Conservation (phyloP, 2,888 invertebrate species). For the Trichopoda pennipes region DNA sequence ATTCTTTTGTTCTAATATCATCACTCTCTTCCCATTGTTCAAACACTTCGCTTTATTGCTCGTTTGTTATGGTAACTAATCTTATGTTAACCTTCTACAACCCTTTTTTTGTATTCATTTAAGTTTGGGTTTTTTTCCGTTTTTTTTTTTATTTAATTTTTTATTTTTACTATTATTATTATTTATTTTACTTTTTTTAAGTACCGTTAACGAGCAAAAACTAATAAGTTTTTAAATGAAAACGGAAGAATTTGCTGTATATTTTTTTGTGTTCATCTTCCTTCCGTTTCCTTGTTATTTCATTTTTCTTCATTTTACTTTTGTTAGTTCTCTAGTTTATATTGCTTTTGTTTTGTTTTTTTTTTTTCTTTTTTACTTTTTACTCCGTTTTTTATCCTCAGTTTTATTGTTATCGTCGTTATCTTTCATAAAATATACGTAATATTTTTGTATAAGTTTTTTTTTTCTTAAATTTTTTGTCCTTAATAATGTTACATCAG, state of each 20-base stretch:
- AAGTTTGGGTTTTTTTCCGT: constrained; percentile 6
- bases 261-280: constrained; percentile 57
- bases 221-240: constrained; percentile 78
- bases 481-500: constrained; percentile 42
- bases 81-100: constrained; percentile 55
- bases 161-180: constrained; percentile 23
- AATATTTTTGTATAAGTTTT: constrained; percentile 69
- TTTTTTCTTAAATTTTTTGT: constrained; percentile 70
- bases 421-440: constrained; percentile 53
- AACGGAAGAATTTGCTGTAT: constrained; percentile 68
- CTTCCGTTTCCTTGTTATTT: constrained; percentile 51
- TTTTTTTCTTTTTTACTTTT: constrained; percentile 70
- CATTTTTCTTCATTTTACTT: constrained; percentile 71
- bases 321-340: constrained; percentile 40
- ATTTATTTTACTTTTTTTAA: constrained; percentile 59
- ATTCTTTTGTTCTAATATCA: neutral
- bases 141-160: neutral
- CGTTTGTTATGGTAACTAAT: constrained; percentile 56
- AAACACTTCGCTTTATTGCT: constrained; percentile 32
- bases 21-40: constrained; percentile 6
- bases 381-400: constrained; percentile 66
- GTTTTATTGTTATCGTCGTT: constrained; percentile 59
- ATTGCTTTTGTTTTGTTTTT: constrained; percentile 52
- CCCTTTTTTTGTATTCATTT: constrained; percentile 44
- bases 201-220: constrained; percentile 80